phyloP scores from a whole-genome alignment of 2,888 invertebrate genomes.

The Mylabris sibirica region DNA sequence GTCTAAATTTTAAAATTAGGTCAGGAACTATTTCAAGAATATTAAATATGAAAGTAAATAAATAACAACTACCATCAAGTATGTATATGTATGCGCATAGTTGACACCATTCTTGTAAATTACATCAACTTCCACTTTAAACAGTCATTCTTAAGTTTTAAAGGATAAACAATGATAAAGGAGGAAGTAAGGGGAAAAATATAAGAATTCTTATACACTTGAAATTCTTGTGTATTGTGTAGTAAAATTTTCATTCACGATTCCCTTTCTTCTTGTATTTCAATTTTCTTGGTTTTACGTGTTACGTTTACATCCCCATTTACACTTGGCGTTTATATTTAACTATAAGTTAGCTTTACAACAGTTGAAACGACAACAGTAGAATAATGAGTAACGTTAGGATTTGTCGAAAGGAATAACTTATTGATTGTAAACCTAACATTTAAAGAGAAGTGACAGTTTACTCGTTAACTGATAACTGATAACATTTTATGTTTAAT shows the following conservation, averaged over 20 bases:
- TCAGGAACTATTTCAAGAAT: not conserved
- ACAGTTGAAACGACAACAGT: not conserved
- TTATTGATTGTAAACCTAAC: not conserved
- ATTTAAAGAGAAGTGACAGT: not conserved
- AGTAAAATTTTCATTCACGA: not conserved
- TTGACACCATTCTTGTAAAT: not conserved
- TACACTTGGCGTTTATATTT: not conserved
- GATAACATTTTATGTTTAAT: not conserved
- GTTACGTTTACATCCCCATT: slow-evolving; percentile 1
- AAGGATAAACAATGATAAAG: not conserved
- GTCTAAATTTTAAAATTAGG: not conserved
- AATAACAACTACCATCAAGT: not conserved
- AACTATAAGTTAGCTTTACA: not conserved
- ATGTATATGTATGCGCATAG: not conserved
- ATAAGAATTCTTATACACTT: not conserved
- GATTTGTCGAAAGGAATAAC: not conserved
- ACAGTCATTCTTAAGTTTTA: not conserved
- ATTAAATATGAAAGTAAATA: not conserved
- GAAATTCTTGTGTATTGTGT: not conserved
- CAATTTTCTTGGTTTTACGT: not conserved
- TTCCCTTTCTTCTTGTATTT: not conserved
- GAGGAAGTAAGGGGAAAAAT: not conserved
- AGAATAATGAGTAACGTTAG: not conserved
- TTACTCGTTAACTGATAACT: not conserved
- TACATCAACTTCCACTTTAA: not conserved